phyloP scores from a whole-genome alignment of 2,888 invertebrate species.

The Unio delphinus region DNA sequence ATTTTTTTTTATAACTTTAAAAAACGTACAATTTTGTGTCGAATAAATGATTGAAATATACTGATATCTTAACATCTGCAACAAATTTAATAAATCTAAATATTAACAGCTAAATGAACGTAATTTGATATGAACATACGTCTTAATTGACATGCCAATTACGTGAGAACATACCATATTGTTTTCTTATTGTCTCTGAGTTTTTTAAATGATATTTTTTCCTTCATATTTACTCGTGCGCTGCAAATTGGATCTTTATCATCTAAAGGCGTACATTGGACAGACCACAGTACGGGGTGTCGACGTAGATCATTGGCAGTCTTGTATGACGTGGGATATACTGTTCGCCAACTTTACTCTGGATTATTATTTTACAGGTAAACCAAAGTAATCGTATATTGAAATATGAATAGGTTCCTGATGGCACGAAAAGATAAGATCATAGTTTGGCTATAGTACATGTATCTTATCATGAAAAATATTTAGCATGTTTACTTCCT shows the following conservation, averaged over 20 bases:
- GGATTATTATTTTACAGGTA: slow-evolving; percentile 49
- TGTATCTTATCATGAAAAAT: too few relatives aligned
- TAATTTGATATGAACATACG: neutral
- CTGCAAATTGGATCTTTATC: neutral
- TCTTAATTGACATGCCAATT: neutral
- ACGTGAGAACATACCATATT: neutral
- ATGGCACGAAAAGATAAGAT: neutral
- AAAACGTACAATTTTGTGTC: too few relatives aligned
- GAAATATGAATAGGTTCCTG: neutral
- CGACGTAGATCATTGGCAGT: slow-evolving; percentile 36
- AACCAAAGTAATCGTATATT: neutral
- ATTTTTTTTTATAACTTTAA: too few relatives aligned
- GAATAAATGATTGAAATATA: too few relatives aligned
- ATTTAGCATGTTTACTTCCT: too few relatives aligned
- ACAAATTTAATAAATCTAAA: neutral
- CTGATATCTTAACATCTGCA: neutral
- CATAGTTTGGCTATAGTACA: neutral
- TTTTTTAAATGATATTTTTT: neutral
- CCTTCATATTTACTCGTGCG: neutral
- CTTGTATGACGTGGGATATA: slow-evolving; percentile 37
- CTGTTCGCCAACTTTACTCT: slow-evolving; percentile 34
- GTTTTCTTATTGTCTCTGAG: neutral
- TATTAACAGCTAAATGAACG: neutral
- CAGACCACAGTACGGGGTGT: slow-evolving; percentile 27
- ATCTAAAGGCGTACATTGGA: slow-evolving; percentile 30